Evolutionary conservation across 2,797 vertebrate species (phyloP).

Genomic region (Liasis olivaceus): DNA sequence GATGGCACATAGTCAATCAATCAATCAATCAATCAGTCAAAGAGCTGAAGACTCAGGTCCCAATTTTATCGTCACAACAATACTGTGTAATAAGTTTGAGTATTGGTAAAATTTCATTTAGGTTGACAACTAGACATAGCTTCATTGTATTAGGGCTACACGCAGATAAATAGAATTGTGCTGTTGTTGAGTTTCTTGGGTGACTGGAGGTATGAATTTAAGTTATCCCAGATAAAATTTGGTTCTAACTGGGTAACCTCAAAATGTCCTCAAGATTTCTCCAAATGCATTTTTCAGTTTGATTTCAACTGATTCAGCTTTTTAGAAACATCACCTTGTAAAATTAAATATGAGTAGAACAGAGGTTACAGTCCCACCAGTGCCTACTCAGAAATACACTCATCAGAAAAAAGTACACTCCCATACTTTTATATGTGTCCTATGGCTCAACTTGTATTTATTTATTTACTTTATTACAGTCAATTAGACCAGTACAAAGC

Average conservation of each 20-base stretch:
- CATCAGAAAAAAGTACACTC: background rate
- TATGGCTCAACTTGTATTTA: background rate
- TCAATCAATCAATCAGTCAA: background rate
- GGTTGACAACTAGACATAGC: background rate
- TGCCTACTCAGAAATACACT: background rate
- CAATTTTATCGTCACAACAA: background rate
- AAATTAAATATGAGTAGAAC: background rate
- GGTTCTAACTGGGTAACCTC: background rate
- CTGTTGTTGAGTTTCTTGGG: background rate
- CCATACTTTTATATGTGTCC: no score
- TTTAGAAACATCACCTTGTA: background rate
- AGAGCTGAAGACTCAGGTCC: background rate
- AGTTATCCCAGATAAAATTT: background rate
- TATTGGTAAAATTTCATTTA: background rate
- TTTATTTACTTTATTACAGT: no score
- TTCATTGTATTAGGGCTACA: background rate
- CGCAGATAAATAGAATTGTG: background rate
- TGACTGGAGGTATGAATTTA: background rate
- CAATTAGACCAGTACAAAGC: no score
- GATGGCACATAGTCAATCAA: background rate
- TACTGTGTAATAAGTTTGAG: background rate
- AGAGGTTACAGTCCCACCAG: background rate
- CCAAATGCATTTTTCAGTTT: background rate
- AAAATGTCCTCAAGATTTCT: background rate
- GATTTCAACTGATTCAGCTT: background rate